phyloP scores from a whole-genome alignment of 2,888 invertebrate species.

The Caenorhabditis zanzibari region DNA sequence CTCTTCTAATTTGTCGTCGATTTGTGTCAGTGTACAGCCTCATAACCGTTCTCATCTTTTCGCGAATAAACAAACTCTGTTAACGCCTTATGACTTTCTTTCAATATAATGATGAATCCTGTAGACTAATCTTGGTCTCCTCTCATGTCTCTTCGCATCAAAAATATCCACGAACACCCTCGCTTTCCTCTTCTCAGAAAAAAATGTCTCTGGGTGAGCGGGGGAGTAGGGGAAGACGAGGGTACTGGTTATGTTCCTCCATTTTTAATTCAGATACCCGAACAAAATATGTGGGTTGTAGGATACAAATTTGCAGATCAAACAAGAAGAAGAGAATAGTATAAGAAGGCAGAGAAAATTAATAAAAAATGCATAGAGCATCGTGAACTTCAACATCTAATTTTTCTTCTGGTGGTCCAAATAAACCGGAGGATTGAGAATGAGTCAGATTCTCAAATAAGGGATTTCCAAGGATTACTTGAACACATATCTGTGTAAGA shows the following conservation, averaged over 20 bases:
- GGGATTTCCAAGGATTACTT: background rate
- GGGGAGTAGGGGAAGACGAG: constrained; percentile 21
- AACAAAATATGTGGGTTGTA: constrained; percentile 32
- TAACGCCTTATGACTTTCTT: background rate
- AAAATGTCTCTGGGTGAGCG: background rate
- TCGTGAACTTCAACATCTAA: constrained; percentile 6
- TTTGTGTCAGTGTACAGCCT: constrained; percentile 59
- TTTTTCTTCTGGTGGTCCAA: constrained; percentile 15
- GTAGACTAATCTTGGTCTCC: constrained; percentile 6
- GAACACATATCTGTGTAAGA: background rate
- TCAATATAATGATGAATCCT: background rate
- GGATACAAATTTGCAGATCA: constrained; percentile 38
- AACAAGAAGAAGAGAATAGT: background rate
- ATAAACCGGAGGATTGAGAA: background rate
- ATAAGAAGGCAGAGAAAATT: background rate
- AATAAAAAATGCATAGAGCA: constrained; percentile 16
- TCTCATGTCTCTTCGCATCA: constrained; percentile 2
- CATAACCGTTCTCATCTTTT: constrained; percentile 36
- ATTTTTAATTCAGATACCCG: constrained; percentile 22
- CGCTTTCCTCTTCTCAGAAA: background rate
- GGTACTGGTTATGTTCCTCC: constrained; percentile 9
- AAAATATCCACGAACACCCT: constrained; percentile 12
- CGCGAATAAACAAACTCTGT: constrained; percentile 45
- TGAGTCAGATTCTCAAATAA: background rate
- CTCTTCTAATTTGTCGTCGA: constrained; percentile 46